Evolutionary conservation across 2,113 vertebrate species (phyloP).

Genomic region (Zosterops lateralis): DNA sequence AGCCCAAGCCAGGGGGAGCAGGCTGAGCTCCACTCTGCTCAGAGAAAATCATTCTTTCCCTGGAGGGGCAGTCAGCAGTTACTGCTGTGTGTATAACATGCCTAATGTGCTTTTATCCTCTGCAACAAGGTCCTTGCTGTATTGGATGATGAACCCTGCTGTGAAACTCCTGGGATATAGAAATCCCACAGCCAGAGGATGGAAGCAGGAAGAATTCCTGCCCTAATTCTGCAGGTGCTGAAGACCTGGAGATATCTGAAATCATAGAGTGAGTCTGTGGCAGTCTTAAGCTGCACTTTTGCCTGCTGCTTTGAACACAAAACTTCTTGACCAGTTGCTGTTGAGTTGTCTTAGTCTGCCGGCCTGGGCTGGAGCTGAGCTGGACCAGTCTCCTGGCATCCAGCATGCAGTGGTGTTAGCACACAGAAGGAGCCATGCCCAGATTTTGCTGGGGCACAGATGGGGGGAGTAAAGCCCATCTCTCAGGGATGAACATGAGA

Average conservation of each 20-base stretch:
- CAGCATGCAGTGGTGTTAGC: fast-evolving
- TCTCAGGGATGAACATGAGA: background rate
- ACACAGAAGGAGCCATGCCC: fast-evolving
- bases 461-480: background rate
- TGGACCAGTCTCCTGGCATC: background rate
- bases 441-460: background rate
- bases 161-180: background rate
- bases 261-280: background rate
- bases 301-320: background rate
- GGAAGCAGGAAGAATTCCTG: background rate
- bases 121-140: background rate
- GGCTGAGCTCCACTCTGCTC: background rate
- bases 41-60: background rate
- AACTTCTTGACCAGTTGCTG: background rate
- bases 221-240: background rate
- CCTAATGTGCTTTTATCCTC: background rate
- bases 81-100: background rate
- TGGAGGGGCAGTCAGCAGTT: background rate
- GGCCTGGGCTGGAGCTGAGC: background rate
- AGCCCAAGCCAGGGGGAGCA: background rate
- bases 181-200: background rate
- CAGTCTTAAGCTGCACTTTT: background rate
- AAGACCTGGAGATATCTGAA: background rate
- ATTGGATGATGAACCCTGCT: background rate
- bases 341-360: background rate